phyloP scores from a whole-genome alignment of 1,140 invertebrate genomes.

The Drosophila sturtevanti region DNA sequence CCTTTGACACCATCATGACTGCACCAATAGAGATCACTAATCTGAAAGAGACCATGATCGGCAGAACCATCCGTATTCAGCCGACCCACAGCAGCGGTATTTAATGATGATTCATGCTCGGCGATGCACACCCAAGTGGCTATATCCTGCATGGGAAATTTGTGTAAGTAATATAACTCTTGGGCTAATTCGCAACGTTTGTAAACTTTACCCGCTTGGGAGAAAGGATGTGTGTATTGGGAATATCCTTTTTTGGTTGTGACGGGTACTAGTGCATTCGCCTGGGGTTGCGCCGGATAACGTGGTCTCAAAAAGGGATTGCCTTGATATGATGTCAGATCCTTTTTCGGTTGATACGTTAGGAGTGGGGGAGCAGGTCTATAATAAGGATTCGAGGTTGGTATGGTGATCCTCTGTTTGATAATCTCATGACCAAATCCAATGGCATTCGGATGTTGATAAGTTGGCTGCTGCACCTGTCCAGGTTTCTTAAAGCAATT shows the following conservation, averaged over 20 bases:
- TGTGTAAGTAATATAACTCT: slow-evolving; percentile 85
- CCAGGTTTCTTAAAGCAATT: slow-evolving; percentile 63
- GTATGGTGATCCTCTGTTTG: slow-evolving; percentile 41
- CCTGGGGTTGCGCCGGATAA: slow-evolving; percentile 30
- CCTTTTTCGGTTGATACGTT: slow-evolving; percentile 27
- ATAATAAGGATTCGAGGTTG: slow-evolving; percentile 43
- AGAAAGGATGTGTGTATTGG: slow-evolving; percentile 38
- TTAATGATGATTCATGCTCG: slow-evolving; percentile 87
- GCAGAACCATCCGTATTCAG: slow-evolving; percentile 83
- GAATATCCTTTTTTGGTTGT: slow-evolving; percentile 39
- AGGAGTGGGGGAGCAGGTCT: slow-evolving; percentile 15
- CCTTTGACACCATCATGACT: slow-evolving; percentile 84
- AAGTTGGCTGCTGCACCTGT: not conserved
- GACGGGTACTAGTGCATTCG: slow-evolving; percentile 41
- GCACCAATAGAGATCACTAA: slow-evolving; percentile 87
- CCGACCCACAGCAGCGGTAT: slow-evolving; percentile 86
- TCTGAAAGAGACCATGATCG: slow-evolving; percentile 86
- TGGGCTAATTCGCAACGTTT: slow-evolving; percentile 87
- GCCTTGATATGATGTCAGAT: slow-evolving; percentile 21
- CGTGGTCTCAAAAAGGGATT: slow-evolving; percentile 32
- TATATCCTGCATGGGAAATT: slow-evolving; percentile 74
- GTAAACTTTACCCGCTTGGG: slow-evolving; percentile 84
- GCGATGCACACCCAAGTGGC: slow-evolving; percentile 90
- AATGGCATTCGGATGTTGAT: slow-evolving; percentile 59
- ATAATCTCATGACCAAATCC: slow-evolving; percentile 2